Conservation (phyloP, 2,113 vertebrate genomes). For the Ceyx margarethae region DNA sequence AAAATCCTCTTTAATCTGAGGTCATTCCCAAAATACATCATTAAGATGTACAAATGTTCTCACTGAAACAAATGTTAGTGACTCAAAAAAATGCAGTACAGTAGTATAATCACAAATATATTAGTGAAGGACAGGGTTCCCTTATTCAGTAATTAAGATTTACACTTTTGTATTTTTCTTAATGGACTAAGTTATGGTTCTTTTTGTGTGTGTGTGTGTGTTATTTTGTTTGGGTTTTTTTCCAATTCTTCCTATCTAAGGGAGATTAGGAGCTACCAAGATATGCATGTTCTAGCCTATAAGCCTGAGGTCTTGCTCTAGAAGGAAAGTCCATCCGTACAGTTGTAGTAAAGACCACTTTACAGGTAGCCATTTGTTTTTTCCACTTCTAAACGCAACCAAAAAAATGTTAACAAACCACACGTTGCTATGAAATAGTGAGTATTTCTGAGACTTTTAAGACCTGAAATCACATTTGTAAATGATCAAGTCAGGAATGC, state of each 20-base stretch:
- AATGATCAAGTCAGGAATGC: not conserved
- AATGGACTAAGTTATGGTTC: not conserved
- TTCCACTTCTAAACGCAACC: rapidly evolving
- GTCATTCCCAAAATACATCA: not conserved
- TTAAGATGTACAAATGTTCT: not conserved
- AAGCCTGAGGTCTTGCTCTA: not conserved
- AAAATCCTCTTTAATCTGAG: not conserved
- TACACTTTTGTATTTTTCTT: not conserved
- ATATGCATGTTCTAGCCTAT: not conserved
- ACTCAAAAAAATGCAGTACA: not conserved
- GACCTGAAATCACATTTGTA: not conserved
- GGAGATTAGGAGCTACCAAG: not conserved
- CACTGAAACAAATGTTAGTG: not conserved
- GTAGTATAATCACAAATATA: not conserved
- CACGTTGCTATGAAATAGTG: not conserved
- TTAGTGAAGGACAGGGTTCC: not conserved
- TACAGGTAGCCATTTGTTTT: not conserved
- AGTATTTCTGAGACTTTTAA: not conserved
- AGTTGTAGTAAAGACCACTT: not conserved
- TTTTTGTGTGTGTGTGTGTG: too few species aligned
- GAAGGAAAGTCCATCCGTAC: not conserved
- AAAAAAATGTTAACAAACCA: not conserved
- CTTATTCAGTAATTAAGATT: not conserved
- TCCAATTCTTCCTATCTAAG: too few species aligned
- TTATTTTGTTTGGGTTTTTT: not conserved